These are phyloP conservation scores for Danio jaintianensis DNA, from an alignment of 2,797 vertebrate genomes.

Conservation along the genomic window DNA sequence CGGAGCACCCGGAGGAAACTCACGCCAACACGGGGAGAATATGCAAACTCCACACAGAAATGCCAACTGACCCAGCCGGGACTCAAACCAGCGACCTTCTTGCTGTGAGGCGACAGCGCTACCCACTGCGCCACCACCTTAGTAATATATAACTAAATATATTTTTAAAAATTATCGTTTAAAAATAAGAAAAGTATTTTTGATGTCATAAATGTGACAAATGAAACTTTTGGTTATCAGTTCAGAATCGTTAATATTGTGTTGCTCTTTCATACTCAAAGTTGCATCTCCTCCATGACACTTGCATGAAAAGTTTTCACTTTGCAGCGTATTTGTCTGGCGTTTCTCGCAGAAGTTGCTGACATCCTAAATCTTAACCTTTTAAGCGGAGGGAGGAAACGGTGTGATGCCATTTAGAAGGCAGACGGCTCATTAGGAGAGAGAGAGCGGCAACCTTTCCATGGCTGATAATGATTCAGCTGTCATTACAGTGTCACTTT, in stretches of 20 bases:
- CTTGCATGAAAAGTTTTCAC: conserved; percentile 1
- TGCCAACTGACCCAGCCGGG: too few relatives aligned
- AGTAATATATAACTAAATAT: too few relatives aligned
- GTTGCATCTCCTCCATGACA: neutral
- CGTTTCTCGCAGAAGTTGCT: conserved; percentile 45
- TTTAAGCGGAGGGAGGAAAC: conserved; percentile 49
- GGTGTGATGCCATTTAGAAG: conserved; percentile 47
- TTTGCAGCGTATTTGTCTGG: conserved; percentile 29
- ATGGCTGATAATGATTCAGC: conserved; percentile 56
- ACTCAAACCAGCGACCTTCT: too few relatives aligned
- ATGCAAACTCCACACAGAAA: too few relatives aligned
- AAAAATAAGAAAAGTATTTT: neutral
- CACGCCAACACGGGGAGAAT: too few relatives aligned
- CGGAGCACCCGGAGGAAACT: too few relatives aligned
- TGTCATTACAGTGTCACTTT: conserved; percentile 57
- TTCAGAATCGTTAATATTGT: neutral
- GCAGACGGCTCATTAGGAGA: conserved; percentile 56
- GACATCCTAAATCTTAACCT: conserved; percentile 57
- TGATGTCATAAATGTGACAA: neutral
- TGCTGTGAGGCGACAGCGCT: too few relatives aligned
- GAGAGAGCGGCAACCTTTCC: conserved; percentile 53
- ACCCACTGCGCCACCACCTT: too few relatives aligned
- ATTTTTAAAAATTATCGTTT: too few relatives aligned
- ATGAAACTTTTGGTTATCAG: neutral
- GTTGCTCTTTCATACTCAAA: neutral